These are phyloP conservation scores for Sibirionetta formosa DNA, from an alignment of 2,797 vertebrate genomes.

Conservation along the genomic window DNA sequence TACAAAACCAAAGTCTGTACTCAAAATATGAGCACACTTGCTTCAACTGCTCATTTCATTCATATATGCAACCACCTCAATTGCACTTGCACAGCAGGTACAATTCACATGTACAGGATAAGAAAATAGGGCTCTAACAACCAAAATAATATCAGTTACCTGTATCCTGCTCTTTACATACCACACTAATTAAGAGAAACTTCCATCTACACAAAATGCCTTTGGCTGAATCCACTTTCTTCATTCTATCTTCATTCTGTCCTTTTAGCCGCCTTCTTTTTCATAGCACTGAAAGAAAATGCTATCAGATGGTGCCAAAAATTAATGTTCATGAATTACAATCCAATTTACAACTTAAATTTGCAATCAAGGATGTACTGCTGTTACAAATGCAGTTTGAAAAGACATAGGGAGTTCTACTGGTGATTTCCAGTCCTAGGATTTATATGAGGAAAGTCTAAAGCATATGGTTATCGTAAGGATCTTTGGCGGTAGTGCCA, in stretches of 20 bases:
- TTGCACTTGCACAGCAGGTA: not conserved
- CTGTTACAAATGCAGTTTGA: not conserved
- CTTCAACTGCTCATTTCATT: conserved; percentile 1
- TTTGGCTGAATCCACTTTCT: not conserved
- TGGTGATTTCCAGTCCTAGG: conserved; percentile 5
- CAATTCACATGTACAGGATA: not conserved
- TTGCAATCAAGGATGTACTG: not conserved
- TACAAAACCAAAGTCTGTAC: not conserved
- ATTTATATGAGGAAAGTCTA: conserved; percentile 26
- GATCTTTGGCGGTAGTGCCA: not conserved
- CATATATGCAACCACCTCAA: not conserved
- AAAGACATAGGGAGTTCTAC: not conserved
- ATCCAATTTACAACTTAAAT: not conserved
- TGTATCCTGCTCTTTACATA: not conserved
- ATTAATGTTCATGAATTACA: not conserved
- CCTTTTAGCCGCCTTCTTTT: not conserved
- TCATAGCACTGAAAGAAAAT: conserved; percentile 7
- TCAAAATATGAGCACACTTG: not conserved
- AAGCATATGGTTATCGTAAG: conserved; percentile 43
- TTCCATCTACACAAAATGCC: not conserved
- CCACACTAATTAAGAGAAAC: not conserved
- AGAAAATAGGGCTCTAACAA: not conserved
- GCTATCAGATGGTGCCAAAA: not conserved
- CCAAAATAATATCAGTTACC: not conserved
- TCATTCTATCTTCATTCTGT: not conserved